A percentile compares a stretch with the other conserved stretches of the same genome.
Conservation (phyloP, 2,888 invertebrate species). For the Drosophila aldrichi region DNA sequence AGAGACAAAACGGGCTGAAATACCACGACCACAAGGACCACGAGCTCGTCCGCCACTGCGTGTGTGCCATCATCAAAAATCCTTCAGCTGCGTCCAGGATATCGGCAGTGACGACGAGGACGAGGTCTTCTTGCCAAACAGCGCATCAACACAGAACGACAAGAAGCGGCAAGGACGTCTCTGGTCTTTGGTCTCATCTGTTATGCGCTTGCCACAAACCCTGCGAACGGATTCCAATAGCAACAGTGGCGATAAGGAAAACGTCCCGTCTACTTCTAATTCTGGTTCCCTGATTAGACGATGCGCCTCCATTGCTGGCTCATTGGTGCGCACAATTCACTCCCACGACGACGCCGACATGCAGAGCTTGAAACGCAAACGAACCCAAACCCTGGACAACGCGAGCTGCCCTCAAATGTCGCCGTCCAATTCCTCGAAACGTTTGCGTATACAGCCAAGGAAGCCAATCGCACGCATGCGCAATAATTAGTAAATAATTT, state of each 20-base stretch:
- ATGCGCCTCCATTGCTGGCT: slow-evolving; percentile 84
- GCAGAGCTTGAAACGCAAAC: slow-evolving; percentile 79
- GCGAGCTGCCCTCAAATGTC: slow-evolving; percentile 51
- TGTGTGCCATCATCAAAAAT: slow-evolving; percentile 38
- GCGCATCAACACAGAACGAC: slow-evolving; percentile 63
- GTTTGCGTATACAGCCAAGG: slow-evolving; percentile 83
- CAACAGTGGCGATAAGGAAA: slow-evolving; percentile 52
- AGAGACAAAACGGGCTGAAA: neutral
- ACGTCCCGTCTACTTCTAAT: slow-evolving; percentile 18
- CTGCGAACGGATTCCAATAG: slow-evolving; percentile 34
- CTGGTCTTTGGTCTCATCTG: slow-evolving; percentile 77
- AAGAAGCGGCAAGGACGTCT: slow-evolving; percentile 55
- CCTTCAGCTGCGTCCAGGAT: slow-evolving; percentile 64
- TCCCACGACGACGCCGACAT: slow-evolving; percentile 58
- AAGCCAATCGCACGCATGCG: slow-evolving; percentile 84
- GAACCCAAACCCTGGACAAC: slow-evolving; percentile 77
- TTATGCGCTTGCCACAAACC: slow-evolving; percentile 76
- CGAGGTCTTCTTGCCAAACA: slow-evolving; percentile 60
- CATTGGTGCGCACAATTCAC: slow-evolving; percentile 73
- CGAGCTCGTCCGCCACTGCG: slow-evolving; percentile 63
- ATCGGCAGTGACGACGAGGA: slow-evolving; percentile 51
- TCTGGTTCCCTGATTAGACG: slow-evolving; percentile 75
- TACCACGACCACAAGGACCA: slow-evolving; percentile 42
- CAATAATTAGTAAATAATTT: slow-evolving; percentile 53
- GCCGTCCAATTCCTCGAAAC: slow-evolving; percentile 77